Percentiles rank a stretch among this genome's conserved stretches.
phyloP scores from a whole-genome alignment of 2,888 invertebrate genomes.

The Alsophila aescularia region DNA sequence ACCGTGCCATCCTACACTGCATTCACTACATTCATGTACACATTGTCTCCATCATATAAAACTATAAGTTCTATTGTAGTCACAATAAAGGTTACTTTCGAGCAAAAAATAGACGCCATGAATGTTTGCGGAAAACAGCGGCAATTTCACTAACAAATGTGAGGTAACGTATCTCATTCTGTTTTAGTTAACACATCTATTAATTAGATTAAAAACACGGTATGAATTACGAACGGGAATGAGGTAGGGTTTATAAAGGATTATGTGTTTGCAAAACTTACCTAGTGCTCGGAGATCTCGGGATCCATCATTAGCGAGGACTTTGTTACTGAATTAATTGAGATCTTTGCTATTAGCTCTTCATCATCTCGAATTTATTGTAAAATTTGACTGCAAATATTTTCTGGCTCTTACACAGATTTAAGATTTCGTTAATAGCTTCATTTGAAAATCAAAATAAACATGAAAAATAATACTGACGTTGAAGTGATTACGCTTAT shows the following conservation, averaged over 20 bases:
- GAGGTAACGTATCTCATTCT: slow-evolving; percentile 25
- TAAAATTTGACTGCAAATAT: no score
- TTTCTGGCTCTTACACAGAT: no score
- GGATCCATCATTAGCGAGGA: background rate
- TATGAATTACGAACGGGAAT: slow-evolving; percentile 17
- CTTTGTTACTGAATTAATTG: background rate
- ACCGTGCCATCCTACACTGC: slow-evolving; percentile 36
- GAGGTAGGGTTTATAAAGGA: slow-evolving; percentile 17
- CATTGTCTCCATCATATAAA: slow-evolving; percentile 21
- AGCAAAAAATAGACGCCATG: slow-evolving; percentile 11
- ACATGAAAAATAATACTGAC: background rate
- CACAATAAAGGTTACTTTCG: slow-evolving; percentile 22
- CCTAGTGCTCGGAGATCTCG: slow-evolving; percentile 1
- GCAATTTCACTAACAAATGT: slow-evolving; percentile 29
- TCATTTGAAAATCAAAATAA: no score
- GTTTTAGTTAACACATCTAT: slow-evolving; percentile 29
- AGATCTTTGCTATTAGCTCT: background rate
- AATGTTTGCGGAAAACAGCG: slow-evolving; percentile 25
- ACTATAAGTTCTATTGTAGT: slow-evolving; percentile 8
- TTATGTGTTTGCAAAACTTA: slow-evolving; percentile 17
- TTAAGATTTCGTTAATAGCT: no score
- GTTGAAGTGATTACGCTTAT: slow-evolving; percentile 10
- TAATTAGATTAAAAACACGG: slow-evolving; percentile 29
- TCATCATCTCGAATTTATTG: no score
- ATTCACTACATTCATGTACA: slow-evolving; percentile 37